Evolutionary conservation across 2,113 vertebrate genomes (phyloP), one percentile per base, ranked within the genome.

Genomic region (Todiramphus chloris): DNA sequence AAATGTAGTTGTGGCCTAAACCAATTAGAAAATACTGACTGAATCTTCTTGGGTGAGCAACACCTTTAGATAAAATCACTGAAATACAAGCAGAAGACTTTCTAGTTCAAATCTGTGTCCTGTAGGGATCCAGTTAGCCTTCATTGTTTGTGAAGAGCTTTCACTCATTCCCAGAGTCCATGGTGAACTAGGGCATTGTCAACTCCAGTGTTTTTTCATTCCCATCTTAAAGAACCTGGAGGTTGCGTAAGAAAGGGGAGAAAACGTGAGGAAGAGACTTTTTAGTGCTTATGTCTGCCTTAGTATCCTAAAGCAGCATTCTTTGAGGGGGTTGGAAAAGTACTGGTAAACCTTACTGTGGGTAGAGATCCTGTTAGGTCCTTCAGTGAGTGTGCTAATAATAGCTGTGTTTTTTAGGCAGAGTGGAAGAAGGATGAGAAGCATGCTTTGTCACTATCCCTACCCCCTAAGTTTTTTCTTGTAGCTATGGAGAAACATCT

Each of bases 381-480:
- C 93, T 89, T 81, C 83, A 82, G 80, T 43, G 82, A 72, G 63
- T 35, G 53, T 77, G 55, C 87, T 90, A 70, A 85, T 96, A 95
- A 90, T 96, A 96, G 93, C 59, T 43, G 13, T 60, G 35, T 3
- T 37, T 80, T 96, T 90, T 70, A 89, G 93, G 78, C 90, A 62
- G 76, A 83, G 68, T 82, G 64, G 80, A 89, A 91, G 91, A 80
- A 76, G 91, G 74, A 87, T 83, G 85, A 88, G 87, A 91, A 63
- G 44, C 62, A 4, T 53, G 18, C 63, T 88, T 88, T 95, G 55
- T 83, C 55, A 17, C 41, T 77, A 6, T 37, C 67, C 46, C 7
- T 91, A 51, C 46, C 27, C 35, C 93, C 77, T 66, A 64, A 2
- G 5, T 28, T 94, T 84, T 94, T 51, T 48, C 48, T 89, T 89